These are phyloP conservation scores for Campylorhamphus procurvoides DNA, from an alignment of 2,113 vertebrate genomes.

Conservation along the genomic window DNA sequence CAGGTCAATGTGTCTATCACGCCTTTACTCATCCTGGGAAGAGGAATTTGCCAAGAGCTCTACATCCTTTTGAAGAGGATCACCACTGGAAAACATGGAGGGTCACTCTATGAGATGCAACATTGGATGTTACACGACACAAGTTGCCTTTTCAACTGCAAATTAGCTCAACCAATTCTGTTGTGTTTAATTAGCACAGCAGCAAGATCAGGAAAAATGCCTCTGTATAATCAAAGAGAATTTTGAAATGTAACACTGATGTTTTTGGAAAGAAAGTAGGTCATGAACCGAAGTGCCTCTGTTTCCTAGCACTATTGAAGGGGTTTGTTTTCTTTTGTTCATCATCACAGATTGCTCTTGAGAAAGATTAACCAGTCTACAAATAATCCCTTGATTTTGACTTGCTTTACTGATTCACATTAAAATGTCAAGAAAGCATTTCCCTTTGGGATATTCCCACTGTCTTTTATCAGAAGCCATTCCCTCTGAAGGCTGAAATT, in stretches of 20 bases:
- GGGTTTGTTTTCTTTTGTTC: constrained; percentile 23
- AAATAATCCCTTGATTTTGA: constrained; percentile 13
- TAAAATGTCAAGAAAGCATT: constrained; percentile 9
- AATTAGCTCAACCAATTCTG: neutral
- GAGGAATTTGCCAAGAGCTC: neutral
- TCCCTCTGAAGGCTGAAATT: neutral
- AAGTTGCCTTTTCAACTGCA: neutral
- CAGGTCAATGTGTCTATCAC: neutral
- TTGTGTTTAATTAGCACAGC: neutral
- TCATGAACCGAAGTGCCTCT: neutral
- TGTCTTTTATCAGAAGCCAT: neutral
- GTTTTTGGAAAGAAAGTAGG: neutral
- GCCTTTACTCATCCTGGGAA: neutral
- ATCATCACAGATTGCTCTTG: neutral
- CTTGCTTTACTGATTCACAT: neutral
- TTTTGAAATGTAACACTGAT: neutral
- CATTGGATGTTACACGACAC: neutral
- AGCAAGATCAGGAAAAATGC: neutral
- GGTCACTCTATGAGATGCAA: neutral
- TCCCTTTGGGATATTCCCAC: neutral
- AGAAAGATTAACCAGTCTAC: constrained; percentile 42
- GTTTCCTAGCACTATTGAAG: neutral
- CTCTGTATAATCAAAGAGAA: neutral
- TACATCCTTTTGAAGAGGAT: neutral
- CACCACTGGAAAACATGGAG: neutral